Evolutionary conservation across 2,888 invertebrate species (phyloP), one percentile per base, ranked within the genome.

Genomic region (Orthosia incerta): DNA sequence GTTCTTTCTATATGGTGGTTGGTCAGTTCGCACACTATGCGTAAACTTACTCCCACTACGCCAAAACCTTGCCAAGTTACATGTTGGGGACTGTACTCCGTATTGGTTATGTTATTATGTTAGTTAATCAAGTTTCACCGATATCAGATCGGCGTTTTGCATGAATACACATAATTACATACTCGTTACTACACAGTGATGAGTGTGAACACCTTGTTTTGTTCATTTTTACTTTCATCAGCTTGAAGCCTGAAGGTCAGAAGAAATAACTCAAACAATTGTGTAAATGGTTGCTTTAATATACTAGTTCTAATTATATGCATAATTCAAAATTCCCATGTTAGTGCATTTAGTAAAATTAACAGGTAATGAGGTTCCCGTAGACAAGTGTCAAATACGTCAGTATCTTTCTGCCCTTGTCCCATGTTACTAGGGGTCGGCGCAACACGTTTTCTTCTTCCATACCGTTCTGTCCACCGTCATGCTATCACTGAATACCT

Each of bases 191-290:
- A 55, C 74, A 70, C 20, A 31, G 31, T 63, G 82, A 81, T 80
- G 80, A 81, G 70, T 74, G 73, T 56, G 66, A 80, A 76, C 60
- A 67, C 66, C 20, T 48, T 31, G 31, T 69, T 79, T 79, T 80
- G 65, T 80, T 80, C 48, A 62, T 66, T 79, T 78, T 66, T 70
- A 71, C 76, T 79, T 79, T 79, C 76, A 63, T 79, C 70, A 80
- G 50, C 55, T 56, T 68, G 65, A 76, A 70, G 57, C 57, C 45
- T 68, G 76, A 80, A 80, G 79, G 79, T 66, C 62, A 59, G 45
- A 63, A 70, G 50, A 75, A 79, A 75, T 75, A 79, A 59, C 50
- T 77, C 77, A 62, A 74, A 68, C 56, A 62, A 74, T 79, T 79
- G 78, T 80, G 76, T 70, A 75, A 80, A 79, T 20, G n/a, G 59